Conservation (phyloP, 2,888 invertebrate genomes). For the Psylliodes chrysocephalus region DNA sequence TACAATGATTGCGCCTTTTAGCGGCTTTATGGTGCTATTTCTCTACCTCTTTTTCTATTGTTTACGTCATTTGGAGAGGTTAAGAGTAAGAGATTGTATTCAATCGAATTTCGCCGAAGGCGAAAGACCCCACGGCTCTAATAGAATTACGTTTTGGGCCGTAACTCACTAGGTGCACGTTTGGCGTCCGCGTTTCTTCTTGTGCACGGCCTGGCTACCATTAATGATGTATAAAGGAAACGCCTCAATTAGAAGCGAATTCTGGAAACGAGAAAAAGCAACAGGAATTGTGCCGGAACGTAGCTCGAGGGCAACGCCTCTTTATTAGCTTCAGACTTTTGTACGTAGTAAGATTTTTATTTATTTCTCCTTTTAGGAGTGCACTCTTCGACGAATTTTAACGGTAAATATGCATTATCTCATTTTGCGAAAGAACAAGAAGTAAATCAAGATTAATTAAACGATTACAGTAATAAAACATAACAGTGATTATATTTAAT, state of each 20-base stretch:
- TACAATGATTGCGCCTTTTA: constrained; percentile 41
- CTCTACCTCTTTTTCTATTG: constrained; percentile 33
- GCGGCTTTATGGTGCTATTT: constrained; percentile 41
- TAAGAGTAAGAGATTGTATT: constrained; percentile 37
- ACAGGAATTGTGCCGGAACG: neutral
- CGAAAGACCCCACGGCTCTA: constrained; percentile 18
- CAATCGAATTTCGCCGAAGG: constrained; percentile 20
- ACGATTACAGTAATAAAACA: too few species aligned
- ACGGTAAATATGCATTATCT: too few species aligned
- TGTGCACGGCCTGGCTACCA: constrained; percentile 11
- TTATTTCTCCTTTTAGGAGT: too few species aligned
- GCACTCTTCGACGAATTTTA: too few species aligned
- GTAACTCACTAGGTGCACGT: constrained; percentile 23
- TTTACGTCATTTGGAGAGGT: constrained; percentile 39
- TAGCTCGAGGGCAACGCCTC: too few species aligned
- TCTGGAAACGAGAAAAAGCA: neutral
- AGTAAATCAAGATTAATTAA: too few species aligned
- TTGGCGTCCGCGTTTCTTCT: neutral
- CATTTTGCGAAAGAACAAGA: too few species aligned
- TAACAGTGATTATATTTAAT: too few species aligned
- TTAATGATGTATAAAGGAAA: constrained; percentile 33
- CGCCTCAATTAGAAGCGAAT: constrained; percentile 31
- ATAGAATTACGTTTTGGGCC: constrained; percentile 33
- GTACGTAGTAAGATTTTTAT: too few species aligned
- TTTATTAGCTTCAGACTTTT: too few species aligned